Base-by-base conservation (phyloP, 2,113 vertebrate genomes). In the Acanthochromis polyacanthus region DNA sequence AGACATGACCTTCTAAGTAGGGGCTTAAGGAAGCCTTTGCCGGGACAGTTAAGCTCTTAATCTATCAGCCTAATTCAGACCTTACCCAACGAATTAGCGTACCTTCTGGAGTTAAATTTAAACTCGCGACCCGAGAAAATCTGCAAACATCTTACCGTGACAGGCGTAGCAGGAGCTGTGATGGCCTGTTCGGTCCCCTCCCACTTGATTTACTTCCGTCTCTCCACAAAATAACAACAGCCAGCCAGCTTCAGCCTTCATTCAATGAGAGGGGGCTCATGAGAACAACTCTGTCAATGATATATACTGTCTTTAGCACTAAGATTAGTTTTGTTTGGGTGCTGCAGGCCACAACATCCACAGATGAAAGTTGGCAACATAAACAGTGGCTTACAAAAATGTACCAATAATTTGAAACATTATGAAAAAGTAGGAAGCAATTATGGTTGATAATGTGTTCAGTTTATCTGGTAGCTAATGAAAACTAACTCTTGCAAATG, bases 1-100 rank as follows among this genome's bases (percentile, higher is more conserved):
- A 91, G 83, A 91, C 83, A 71, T 89, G 94, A 94, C 94, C 93
- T 95, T 94, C 92, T 93, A 70, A 90, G 78, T 25, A 74, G 81
- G 6, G 74, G 87, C 67, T 94, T 92, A 92, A 75, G 68, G 65
- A 90, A 88, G 80, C 83, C 80, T 86, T 85, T 77, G 71, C 70
- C 74, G 69, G 86, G 58, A 85, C 66, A 70, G 86, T 89, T 94
- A 94, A 95, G 86, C 92, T 82, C 81, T 94, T 94, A 95, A 95
- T 94, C 94, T 90, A 1, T 55, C 77, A 19, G 68, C 36, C 82
- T 66, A 79, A 62, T 86, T 85, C 57, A 81, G 83, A 83, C 38
- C 77, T 78, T 56, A 74, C 72, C 71, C 52, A 51, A 25, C 61
- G 77, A 88, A 74, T 76, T 71, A 86, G 82, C 79, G 82, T 84